Evolutionary conservation across 1,140 invertebrate genomes (phyloP).

Genomic region (Lordiphosa clarofinis): DNA sequence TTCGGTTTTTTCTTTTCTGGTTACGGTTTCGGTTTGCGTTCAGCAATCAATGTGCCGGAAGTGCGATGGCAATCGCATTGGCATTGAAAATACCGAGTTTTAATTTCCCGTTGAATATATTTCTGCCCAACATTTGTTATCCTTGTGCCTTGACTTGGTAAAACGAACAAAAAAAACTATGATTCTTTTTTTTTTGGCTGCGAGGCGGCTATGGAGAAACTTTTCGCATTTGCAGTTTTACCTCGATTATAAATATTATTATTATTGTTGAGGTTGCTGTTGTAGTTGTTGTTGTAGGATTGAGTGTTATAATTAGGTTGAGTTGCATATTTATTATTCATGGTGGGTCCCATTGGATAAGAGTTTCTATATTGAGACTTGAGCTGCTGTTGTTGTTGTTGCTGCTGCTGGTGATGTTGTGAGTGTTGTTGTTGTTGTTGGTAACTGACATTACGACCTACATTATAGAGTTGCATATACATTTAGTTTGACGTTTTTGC

Average conservation of each 20-base stretch:
- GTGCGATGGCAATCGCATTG: constrained; percentile 58
- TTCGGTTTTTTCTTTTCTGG: constrained; percentile 28
- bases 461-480: constrained; percentile 17
- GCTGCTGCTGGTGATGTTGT: constrained; percentile 39
- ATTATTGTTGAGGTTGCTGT: constrained; percentile 46
- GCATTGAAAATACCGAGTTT: constrained; percentile 58
- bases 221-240: constrained; percentile 43
- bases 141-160: constrained; percentile 1
- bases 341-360: constrained; percentile 48
- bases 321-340: constrained; percentile 27
- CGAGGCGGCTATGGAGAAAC: constrained; percentile 17
- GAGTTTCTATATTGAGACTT: constrained; percentile 74
- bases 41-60: constrained; percentile 53
- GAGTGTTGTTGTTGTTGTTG: constrained; percentile 38
- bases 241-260: constrained; percentile 63
- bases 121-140: constrained; percentile 6
- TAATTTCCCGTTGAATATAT: constrained; percentile 53
- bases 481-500: no score
- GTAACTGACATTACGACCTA: constrained; percentile 71
- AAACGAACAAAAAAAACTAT: constrained; percentile 25
- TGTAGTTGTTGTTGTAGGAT: constrained; percentile 47
- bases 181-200: constrained; percentile 8
- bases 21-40: constrained; percentile 40
- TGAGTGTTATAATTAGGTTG: constrained; percentile 57
- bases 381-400: constrained; percentile 26